Base-by-base conservation (phyloP, 2,888 invertebrate genomes). In the Orchestes rusci region DNA sequence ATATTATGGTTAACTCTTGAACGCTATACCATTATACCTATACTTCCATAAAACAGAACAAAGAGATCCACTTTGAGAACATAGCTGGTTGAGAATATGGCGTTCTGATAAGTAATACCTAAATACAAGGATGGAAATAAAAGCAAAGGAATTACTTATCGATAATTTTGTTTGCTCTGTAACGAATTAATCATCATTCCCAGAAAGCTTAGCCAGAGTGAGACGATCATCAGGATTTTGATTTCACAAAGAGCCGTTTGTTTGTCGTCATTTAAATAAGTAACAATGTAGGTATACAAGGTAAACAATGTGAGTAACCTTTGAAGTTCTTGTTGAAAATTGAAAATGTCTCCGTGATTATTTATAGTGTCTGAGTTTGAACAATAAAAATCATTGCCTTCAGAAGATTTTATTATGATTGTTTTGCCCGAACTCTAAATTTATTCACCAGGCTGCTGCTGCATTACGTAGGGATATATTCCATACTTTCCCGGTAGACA, bases 161-260 rank as follows among this genome's bases (percentile, higher is more conserved):
- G 27, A 47, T 47, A 47, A 47, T 29, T 42, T 38, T 47, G 47
- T 47, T 47, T 47, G 47, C 43, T 47, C 43, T 43, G 42, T 47
- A 47, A 47, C 47, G 47, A 47, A 47, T 47, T 47, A 47, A 47
- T 47, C 43, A 43, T 43, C 35, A 38, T 47, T 43, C 47, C 23
- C 3, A 31, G 47, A 47, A 47, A 13, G 23, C 23, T 23, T 5
- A 23, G 5, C 23, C 23, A 23, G 7, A 13, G 15, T 18, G 15
- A 29, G 23, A 2, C 17, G 16, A 15, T 13, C 17, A 16, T 18
- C 5, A 16, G 30, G 38, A 39, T 28, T 27, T 27, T 3, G 10
- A 3, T 20, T 20, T 13, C 8, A 31, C 15, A 23, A 23, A 23
- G 23, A 10, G 10, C 23, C 23, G 23, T 23, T 23, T 23, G 23